These are phyloP conservation scores for Hyppa rectilinea DNA, from an alignment of 2,888 invertebrate genomes.

Conservation along the genomic window DNA sequence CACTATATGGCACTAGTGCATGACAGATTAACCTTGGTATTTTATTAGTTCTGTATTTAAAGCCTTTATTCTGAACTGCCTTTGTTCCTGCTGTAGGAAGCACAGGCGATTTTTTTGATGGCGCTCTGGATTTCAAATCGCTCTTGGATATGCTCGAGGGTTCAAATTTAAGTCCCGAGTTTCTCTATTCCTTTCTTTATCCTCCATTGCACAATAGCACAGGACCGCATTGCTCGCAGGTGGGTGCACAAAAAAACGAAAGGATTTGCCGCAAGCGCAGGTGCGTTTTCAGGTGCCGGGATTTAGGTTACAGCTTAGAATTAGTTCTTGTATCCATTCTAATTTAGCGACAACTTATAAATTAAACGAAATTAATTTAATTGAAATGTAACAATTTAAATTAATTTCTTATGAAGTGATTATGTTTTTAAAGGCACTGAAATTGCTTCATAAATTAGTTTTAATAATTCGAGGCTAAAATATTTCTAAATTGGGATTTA, in stretches of 20 bases:
- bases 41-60: too few relatives aligned
- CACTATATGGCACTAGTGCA: too few relatives aligned
- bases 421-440: neutral
- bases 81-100: neutral
- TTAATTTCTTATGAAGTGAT: conserved; percentile 3
- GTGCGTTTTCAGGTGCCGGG: conserved; percentile 80
- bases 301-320: conserved; percentile 82
- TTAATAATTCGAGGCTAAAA: neutral
- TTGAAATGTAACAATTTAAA: conserved; percentile 3
- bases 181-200: conserved; percentile 62
- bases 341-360: conserved; percentile 56
- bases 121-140: neutral
- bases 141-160: too few relatives aligned
- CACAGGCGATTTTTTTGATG: neutral
- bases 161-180: neutral
- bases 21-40: neutral
- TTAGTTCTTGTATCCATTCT: conserved; percentile 62
- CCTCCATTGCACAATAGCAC: conserved; percentile 84
- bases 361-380: conserved; percentile 2
- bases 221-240: conserved; percentile 80
- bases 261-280: conserved; percentile 86
- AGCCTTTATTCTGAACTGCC: neutral
- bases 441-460: neutral
- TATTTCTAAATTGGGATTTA: neutral
- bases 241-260: conserved; percentile 87